Conservation (phyloP, 92 coral and sea anemone species). For the Virgularia gustaviana region DNA sequence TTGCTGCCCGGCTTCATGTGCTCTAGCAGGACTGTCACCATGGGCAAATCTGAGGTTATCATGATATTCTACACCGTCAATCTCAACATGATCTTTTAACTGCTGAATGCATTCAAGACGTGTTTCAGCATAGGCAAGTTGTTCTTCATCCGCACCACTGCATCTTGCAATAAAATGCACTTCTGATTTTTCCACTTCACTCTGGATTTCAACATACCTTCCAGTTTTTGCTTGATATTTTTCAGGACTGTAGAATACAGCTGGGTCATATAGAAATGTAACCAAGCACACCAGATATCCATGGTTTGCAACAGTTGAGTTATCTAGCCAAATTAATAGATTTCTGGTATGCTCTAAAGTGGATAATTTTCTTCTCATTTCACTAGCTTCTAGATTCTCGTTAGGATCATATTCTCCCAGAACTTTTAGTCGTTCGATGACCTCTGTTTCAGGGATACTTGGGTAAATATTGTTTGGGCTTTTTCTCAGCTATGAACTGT, state of each 20-base stretch:
- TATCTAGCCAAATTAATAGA: conserved; percentile 37
- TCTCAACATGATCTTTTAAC: not conserved
- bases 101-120: conserved; percentile 35
- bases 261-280: conserved; percentile 41
- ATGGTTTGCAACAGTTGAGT: conserved; percentile 45
- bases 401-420: conserved; percentile 29
- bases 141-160: conserved; percentile 55
- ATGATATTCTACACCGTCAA: not conserved
- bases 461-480: conserved; percentile 10
- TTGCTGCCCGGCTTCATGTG: conserved; percentile 49
- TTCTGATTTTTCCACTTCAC: conserved; percentile 45
- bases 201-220: conserved; percentile 41
- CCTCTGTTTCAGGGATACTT: not conserved
- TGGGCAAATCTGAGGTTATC: conserved; percentile 38
- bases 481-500: conserved; percentile 26
- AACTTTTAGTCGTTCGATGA: conserved; percentile 8
- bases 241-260: conserved; percentile 29
- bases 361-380: conserved; percentile 18
- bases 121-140: conserved; percentile 49
- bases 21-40: conserved; percentile 55
- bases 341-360: conserved; percentile 35
- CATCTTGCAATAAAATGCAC: conserved; percentile 51
- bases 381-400: not conserved
- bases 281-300: conserved; percentile 49
- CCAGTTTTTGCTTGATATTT: conserved; percentile 41